phyloP scores from a whole-genome alignment of 2,797 vertebrate genomes.

The Rachycentron canadum region DNA sequence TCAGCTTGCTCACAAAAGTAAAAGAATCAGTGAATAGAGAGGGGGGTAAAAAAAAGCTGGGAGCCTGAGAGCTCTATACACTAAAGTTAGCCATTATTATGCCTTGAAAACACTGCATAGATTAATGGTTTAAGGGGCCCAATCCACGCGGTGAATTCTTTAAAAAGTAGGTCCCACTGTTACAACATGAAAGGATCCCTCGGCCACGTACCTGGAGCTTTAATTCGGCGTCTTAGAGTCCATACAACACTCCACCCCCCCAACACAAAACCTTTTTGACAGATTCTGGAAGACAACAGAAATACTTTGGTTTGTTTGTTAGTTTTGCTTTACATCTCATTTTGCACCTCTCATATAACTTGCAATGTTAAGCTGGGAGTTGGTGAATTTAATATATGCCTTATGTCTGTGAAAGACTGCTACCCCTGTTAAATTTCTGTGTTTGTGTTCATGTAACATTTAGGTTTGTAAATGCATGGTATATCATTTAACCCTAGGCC shows the following conservation, averaged over 20 bases:
- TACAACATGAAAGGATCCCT: conserved; percentile 64
- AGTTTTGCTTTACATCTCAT: not conserved
- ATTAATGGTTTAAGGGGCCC: conserved; percentile 81
- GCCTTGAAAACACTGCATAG: conserved; percentile 71
- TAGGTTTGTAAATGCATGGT: not conserved
- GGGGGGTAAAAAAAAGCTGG: conserved; percentile 49
- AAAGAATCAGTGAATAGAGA: conserved; percentile 73
- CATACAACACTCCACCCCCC: not conserved
- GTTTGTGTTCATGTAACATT: not conserved
- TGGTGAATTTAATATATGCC: not conserved
- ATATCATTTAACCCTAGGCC: not conserved
- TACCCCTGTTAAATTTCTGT: not conserved
- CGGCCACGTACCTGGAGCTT: conserved; percentile 64
- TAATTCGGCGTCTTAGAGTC: conserved; percentile 42
- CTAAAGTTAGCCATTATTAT: conserved; percentile 68
- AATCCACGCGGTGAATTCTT: conserved; percentile 62
- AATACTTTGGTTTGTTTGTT: not conserved
- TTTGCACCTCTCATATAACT: not conserved
- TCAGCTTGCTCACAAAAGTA: conserved; percentile 82
- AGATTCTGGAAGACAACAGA: not conserved
- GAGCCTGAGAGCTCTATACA: conserved; percentile 51
- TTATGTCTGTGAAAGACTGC: not conserved
- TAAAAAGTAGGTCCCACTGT: conserved; percentile 68
- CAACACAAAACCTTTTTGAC: conserved; percentile 24
- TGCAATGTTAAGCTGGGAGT: not conserved